Evolutionary conservation across 2,797 vertebrate species (phyloP).

Genomic region (Octomys mimax): DNA sequence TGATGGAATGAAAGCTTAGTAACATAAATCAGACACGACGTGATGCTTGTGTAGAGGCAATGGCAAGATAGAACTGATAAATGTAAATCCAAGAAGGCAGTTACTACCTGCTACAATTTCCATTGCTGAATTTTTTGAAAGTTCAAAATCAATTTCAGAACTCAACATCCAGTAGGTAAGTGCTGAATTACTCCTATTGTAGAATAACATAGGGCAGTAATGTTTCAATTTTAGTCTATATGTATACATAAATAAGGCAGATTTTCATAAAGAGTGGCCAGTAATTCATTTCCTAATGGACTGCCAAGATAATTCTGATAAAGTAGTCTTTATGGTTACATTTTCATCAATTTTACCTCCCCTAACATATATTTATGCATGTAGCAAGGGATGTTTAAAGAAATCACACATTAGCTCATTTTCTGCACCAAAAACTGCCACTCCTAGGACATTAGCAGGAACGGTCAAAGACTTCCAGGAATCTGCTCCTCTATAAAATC

Average conservation of each 20-base stretch:
- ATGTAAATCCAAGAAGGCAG: neutral
- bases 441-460: neutral
- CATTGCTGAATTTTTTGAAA: slow-evolving; percentile 38
- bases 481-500: neutral
- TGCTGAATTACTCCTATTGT: neutral
- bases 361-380: neutral
- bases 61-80: neutral
- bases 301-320: neutral
- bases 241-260: neutral
- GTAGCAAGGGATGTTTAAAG: neutral
- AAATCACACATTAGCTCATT: neutral
- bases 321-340: neutral
- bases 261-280: neutral
- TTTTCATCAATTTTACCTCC: neutral
- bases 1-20: neutral
- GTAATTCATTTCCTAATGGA: slow-evolving; percentile 3
- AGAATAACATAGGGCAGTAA: neutral
- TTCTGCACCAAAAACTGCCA: neutral
- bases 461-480: neutral
- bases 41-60: neutral
- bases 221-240: slow-evolving; percentile 36
- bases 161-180: neutral
- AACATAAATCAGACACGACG: neutral
- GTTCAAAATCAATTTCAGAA: slow-evolving; percentile 38
- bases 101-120: slow-evolving; percentile 7